A percentile compares a stretch with the other conserved stretches of the same genome.
Evolutionary conservation across 2,797 vertebrate genomes (phyloP).

Genomic region (Aeoliscus strigatus): DNA sequence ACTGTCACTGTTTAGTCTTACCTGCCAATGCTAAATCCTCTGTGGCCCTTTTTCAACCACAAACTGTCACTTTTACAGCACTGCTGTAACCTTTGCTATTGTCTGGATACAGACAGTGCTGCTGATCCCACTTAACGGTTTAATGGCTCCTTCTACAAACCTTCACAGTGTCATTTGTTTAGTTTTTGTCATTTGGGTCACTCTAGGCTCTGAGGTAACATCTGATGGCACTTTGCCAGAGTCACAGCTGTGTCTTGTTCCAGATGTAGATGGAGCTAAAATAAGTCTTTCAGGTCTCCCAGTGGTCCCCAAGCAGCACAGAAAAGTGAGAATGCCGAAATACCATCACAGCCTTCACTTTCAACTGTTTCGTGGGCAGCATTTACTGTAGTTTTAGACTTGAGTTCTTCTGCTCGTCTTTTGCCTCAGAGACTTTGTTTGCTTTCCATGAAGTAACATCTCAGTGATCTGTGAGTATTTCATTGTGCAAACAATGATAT

Average conservation of each 20-base stretch:
- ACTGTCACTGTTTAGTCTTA: too few species aligned
- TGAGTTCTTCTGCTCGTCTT: too few species aligned
- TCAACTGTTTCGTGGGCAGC: too few species aligned
- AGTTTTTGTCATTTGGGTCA: conserved; percentile 43
- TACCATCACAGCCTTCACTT: conserved; percentile 16
- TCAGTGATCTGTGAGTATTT: conserved; percentile 23
- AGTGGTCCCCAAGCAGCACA: conserved; percentile 14
- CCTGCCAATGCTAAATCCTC: too few species aligned
- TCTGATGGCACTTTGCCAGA: conserved; percentile 44
- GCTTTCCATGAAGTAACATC: conserved; percentile 19
- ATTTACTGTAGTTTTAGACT: too few species aligned
- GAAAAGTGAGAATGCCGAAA: conserved; percentile 10
- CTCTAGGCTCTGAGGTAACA: conserved; percentile 50
- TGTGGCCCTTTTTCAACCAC: conserved; percentile 2
- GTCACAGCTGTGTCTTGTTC: conserved; percentile 54
- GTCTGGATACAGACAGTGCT: conserved; percentile 25
- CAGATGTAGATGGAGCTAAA: conserved; percentile 44
- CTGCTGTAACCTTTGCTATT: conserved; percentile 5
- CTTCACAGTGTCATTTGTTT: conserved; percentile 43
- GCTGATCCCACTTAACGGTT: conserved; percentile 34
- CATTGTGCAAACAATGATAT: conserved; percentile 35
- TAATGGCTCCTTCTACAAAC: conserved; percentile 45
- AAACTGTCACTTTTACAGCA: conserved; percentile 18
- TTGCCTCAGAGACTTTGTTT: too few species aligned
- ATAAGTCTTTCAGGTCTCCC: conserved; percentile 14